Conservation (phyloP, 2,797 vertebrate genomes). For the Enteromius viviparus region DNA sequence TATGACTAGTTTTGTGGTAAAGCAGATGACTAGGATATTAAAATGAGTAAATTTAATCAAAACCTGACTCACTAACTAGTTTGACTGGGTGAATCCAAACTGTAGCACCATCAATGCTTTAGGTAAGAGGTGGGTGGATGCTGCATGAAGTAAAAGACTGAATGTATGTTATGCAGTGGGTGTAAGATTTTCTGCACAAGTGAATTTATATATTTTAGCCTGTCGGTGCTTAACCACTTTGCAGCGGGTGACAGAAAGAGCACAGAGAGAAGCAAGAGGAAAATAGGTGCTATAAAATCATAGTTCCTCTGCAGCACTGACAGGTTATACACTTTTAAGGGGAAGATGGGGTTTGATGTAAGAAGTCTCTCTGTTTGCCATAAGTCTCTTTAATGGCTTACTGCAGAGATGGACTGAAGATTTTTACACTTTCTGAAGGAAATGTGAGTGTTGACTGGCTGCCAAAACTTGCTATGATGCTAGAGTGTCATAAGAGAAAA, state of each 20-base stretch:
- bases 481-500: background rate
- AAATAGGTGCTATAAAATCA: slow-evolving; percentile 14
- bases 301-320: background rate
- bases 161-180: slow-evolving; percentile 23
- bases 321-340: slow-evolving; percentile 21
- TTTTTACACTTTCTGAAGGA: background rate
- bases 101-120: background rate
- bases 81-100: slow-evolving; percentile 6
- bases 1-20: too few species aligned
- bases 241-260: background rate
- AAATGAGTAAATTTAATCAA: background rate
- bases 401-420: background rate
- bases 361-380: background rate
- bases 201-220: background rate
- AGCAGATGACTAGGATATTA: background rate
- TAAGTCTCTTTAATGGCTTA: background rate
- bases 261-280: background rate
- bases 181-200: background rate
- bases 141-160: background rate
- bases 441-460: background rate
- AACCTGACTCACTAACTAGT: slow-evolving; percentile 7
- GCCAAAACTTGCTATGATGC: background rate
- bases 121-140: slow-evolving; percentile 13
- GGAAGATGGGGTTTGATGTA: background rate
- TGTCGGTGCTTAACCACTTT: slow-evolving; percentile 8